A percentile compares a stretch with the other conserved stretches of the same genome.
These are phyloP conservation scores for Eublepharis macularius DNA, from an alignment of 2,113 vertebrate species.

Conservation along the genomic window DNA sequence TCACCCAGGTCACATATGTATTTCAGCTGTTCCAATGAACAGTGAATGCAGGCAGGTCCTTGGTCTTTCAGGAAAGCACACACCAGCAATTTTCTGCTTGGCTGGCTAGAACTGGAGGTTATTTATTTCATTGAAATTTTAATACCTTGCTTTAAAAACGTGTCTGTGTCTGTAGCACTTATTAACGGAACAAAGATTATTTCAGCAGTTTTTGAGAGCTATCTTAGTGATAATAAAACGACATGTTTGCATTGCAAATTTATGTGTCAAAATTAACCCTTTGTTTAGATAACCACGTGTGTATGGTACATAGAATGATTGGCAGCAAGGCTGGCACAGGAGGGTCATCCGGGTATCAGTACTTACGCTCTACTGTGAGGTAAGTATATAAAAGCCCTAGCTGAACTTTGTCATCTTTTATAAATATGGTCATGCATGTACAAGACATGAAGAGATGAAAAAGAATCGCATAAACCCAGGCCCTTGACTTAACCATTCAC, in stretches of 20 bases:
- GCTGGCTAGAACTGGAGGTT: not conserved
- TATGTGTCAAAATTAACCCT: not conserved
- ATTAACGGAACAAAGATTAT: too few relatives aligned
- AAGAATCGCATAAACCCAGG: not conserved
- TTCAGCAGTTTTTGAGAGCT: too few relatives aligned
- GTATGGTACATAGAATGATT: constrained; percentile 97
- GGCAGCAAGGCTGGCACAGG: constrained; percentile 93
- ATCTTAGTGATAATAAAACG: not conserved
- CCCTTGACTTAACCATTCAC: not conserved
- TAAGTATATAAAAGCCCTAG: constrained; percentile 22
- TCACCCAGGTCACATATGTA: too few relatives aligned
- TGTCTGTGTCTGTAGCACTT: too few relatives aligned
- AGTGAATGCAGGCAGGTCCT: not conserved
- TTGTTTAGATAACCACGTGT: constrained; percentile 91
- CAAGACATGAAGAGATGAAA: not conserved
- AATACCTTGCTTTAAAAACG: too few relatives aligned
- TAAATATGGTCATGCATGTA: not conserved
- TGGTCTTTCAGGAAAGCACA: not conserved
- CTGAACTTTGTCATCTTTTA: not conserved
- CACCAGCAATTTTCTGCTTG: not conserved
- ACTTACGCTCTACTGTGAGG: constrained; percentile 96
- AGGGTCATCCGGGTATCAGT: constrained; percentile 95
- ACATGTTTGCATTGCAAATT: not conserved
- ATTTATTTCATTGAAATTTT: not conserved
- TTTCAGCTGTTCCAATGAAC: not conserved